Evolutionary conservation across 1,140 invertebrate genomes (phyloP), one percentile per base, ranked within the genome.

Genomic region (Cotesia chilonis): DNA sequence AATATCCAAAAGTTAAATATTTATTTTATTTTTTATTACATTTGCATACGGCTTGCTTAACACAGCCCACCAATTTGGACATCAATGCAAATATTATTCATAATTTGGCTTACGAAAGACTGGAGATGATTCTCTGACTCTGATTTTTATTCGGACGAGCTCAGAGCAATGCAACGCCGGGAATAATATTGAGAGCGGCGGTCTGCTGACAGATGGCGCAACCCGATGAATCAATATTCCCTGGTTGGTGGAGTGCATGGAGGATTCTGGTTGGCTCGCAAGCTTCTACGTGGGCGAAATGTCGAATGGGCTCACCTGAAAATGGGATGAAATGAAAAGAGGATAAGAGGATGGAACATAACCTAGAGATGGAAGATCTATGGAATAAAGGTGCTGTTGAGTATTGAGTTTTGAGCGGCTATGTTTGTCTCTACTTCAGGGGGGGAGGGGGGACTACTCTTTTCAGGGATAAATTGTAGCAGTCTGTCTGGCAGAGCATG

Each of bases 1-100:
- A 28, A 28, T 28, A 28, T 28, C 28, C 28, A 28, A 28, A 28
- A 28, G 28, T 61, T 17, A 14, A 12, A 12, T 10, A 4, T 12
- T 66, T 4, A 59, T 35, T 55, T 72, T 67, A n/a, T 70, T 41
- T 59, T 61, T 61, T 59, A 55, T 20, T 38, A 20, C 54, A 68
- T 68, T 52, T 38, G 63, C 41, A 65, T 51, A 47, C 9, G 66
- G 54, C 54, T 35, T 10, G 54, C 66, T 65, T 20, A 51, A 60
- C 54, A 41, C 64, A 60, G 59, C 52, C 51, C 72, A 72, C 74
- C 73, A 75, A 74, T 77, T 71, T 73, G 65, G 3, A 77, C 60
- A 70, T 71, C 57, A 73, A 71, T 70, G 71, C 67, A 76, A 76
- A 76, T 76, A 76, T 76, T 76, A 76, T 76, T 72, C 73, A 72